Conservation (phyloP, 2,888 invertebrate genomes). For the Caenorhabditis sulstoni region DNA sequence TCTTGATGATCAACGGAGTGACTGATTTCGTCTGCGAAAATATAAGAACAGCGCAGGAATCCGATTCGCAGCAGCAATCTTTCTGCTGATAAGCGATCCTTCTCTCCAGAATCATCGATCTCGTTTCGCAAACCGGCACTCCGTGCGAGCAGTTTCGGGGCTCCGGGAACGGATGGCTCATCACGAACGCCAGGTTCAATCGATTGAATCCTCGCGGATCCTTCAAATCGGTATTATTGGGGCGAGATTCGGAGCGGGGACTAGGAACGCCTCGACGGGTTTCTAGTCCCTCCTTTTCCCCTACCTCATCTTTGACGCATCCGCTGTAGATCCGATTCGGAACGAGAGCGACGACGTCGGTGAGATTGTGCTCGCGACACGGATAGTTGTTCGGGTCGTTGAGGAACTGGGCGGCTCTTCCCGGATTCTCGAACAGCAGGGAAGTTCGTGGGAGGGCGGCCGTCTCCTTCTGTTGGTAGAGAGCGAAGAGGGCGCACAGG, state of each 20-base stretch:
- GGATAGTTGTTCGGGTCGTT: conserved; percentile 33
- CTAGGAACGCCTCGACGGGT: too few relatives aligned
- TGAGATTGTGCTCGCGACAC: conserved; percentile 19
- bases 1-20: conserved; percentile 32
- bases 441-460: conserved; percentile 6
- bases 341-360: conserved; percentile 34
- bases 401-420: conserved; percentile 9
- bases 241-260: too few relatives aligned
- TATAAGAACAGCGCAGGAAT: conserved; percentile 17
- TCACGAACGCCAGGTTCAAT: conserved; percentile 22
- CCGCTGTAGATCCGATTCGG: conserved; percentile 35
- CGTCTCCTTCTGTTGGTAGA: conserved; percentile 9
- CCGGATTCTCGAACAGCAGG: background rate
- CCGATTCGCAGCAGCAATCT: conserved; percentile 43
- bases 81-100: conserved; percentile 29
- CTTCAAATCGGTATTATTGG: too few relatives aligned
- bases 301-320: conserved; percentile 35
- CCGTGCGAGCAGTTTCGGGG: background rate
- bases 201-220: background rate
- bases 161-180: conserved; percentile 45
- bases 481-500: conserved; percentile 19
- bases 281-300: too few relatives aligned
- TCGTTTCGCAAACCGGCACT: conserved; percentile 23
- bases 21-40: conserved; percentile 32
- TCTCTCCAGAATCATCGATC: conserved; percentile 26